Evolutionary conservation across 2,113 vertebrate genomes (phyloP), one percentile per base, ranked within the genome.

Genomic region (Corythornis madagascariensis): DNA sequence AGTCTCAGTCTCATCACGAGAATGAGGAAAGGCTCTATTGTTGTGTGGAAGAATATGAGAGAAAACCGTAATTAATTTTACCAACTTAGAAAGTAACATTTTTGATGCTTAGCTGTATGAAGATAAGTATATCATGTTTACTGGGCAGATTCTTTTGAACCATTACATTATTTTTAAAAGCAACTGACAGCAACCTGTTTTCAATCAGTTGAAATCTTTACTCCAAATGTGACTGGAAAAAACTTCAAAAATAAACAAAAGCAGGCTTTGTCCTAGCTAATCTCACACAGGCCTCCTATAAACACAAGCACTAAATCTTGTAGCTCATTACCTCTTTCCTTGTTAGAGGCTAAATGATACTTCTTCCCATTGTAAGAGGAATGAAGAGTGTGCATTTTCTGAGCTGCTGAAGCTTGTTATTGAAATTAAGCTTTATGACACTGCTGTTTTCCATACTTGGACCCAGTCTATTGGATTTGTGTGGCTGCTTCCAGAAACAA

Each of bases 391-490:
- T 88, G 97, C 94, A 98, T 97, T 98, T 98, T 98, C 97, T 98
- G 96, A 97, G 96, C 96, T 98, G 97, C 92, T 98, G 97, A 98
- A 98, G 84, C 97, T 97, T 97, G 97, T 97, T 97, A 98, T 98
- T 98, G 97, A 98, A 98, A 98, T 98, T 97, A 98, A 98, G 96
- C 93, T 98, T 98, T 98, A 98, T 98, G 98, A 97, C 95, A 96
- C 87, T 93, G 95, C 96, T 97, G 97, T 93, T 97, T 96, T 94
- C 96, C 82, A 82, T 88, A 90, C 75, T 95, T 83, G 93, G 96
- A 72, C 90, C 88, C 60, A 91, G 89, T 88, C 96, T 93, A 95
- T 95, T 91, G 89, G 89, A 95, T 96, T 80, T 94, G 84, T 94
- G 76, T 90, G 85, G 87, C 75, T 96, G 91, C 86, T 50, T 97